A percentile compares a stretch with the other conserved stretches of the same genome.
These are phyloP conservation scores for Furcifer pardalis DNA, from an alignment of 2,797 vertebrate species.

Conservation along the genomic window DNA sequence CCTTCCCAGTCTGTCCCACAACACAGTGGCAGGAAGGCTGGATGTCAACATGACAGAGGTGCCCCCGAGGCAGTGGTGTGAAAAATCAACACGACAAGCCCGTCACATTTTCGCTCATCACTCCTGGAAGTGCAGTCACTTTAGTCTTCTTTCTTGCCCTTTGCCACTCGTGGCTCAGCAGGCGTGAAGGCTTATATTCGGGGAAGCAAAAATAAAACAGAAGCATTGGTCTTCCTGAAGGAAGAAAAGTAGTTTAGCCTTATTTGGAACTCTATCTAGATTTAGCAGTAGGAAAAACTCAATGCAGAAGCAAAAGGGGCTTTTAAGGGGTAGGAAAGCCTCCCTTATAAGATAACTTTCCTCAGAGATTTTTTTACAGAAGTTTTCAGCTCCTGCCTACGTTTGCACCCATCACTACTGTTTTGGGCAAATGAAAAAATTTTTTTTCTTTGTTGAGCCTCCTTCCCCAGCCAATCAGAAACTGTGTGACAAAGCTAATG, in stretches of 20 bases:
- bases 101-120: slow-evolving; percentile 28
- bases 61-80: slow-evolving; percentile 15
- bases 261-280: neutral
- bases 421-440: neutral
- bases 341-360: neutral
- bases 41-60: slow-evolving; percentile 17
- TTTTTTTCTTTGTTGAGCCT: neutral
- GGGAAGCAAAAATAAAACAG: slow-evolving; percentile 3
- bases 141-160: slow-evolving; percentile 6
- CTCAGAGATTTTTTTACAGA: neutral
- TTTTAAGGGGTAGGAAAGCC: neutral
- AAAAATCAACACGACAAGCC: slow-evolving; percentile 36
- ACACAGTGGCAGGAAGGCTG: neutral
- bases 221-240: neutral
- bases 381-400: neutral
- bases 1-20: neutral
- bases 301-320: neutral
- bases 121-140: slow-evolving; percentile 2
- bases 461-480: neutral
- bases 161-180: slow-evolving; percentile 4
- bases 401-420: neutral
- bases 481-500: neutral
- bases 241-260: neutral
- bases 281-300: neutral
- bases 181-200: neutral